Percentiles rank a stretch among this genome's conserved stretches.
These are phyloP conservation scores for Scarus forsteni DNA, from an alignment of 2,797 vertebrate genomes.

Conservation along the genomic window DNA sequence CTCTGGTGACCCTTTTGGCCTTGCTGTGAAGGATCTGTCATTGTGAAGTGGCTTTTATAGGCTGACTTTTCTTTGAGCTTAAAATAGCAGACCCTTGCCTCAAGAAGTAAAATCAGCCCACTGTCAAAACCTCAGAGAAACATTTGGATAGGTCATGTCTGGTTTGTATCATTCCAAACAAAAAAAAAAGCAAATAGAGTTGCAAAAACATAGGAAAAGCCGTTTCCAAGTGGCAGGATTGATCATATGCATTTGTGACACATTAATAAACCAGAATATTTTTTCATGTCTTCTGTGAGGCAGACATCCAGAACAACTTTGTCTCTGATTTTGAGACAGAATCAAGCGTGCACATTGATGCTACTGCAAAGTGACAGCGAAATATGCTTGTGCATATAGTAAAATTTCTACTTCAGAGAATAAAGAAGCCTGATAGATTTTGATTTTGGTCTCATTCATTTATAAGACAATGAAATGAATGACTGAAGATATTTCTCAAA, in stretches of 20 bases:
- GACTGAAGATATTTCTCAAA: no score
- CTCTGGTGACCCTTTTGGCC: slow-evolving; percentile 53
- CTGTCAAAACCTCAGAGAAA: slow-evolving; percentile 11
- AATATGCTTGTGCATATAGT: no score
- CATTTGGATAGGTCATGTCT: slow-evolving; percentile 1
- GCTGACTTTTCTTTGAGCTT: slow-evolving; percentile 57
- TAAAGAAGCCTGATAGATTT: no score
- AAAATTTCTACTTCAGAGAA: no score
- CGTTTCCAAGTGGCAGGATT: neutral
- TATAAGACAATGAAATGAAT: no score
- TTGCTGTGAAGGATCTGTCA: slow-evolving; percentile 52
- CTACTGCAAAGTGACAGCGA: no score
- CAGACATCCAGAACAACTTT: no score
- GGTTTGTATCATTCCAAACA: slow-evolving; percentile 10
- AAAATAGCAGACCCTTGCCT: slow-evolving; percentile 52
- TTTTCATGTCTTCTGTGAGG: no score
- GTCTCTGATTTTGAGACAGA: no score
- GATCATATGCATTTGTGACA: neutral
- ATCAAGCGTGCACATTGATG: no score
- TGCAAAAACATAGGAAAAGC: neutral
- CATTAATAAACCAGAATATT: no score
- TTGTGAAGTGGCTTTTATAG: slow-evolving; percentile 57
- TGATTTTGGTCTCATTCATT: no score
- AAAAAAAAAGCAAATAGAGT: neutral
- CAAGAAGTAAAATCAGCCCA: slow-evolving; percentile 20